Evolutionary conservation across 2,797 vertebrate species (phyloP).

Genomic region (Chelon auratus): DNA sequence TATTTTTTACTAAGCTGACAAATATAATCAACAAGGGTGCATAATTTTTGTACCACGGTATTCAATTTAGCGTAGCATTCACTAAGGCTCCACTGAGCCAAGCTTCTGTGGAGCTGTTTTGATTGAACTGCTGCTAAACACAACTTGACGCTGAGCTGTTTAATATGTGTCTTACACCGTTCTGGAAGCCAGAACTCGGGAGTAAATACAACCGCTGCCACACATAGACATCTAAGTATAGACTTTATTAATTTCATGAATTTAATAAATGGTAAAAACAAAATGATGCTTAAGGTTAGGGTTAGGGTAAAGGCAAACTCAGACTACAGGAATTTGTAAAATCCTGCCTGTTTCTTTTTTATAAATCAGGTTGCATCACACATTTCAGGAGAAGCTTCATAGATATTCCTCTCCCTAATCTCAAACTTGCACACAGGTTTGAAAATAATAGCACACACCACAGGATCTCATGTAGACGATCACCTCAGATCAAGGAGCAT

Average conservation of each 20-base stretch:
- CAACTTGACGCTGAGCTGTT: neutral
- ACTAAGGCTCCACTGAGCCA: neutral
- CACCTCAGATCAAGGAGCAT: too few relatives aligned
- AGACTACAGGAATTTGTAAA: too few relatives aligned
- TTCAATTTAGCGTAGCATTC: neutral
- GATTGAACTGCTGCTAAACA: conserved; percentile 2
- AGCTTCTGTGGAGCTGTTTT: neutral
- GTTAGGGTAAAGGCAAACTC: too few relatives aligned
- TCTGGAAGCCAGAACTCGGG: neutral
- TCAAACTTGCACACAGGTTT: too few relatives aligned
- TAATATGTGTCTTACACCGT: neutral
- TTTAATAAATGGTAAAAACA: neutral
- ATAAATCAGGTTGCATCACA: too few relatives aligned
- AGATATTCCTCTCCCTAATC: too few relatives aligned
- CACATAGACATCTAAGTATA: neutral
- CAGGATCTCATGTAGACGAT: too few relatives aligned
- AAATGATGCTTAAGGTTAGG: too few relatives aligned
- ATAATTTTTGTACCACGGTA: neutral
- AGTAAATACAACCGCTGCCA: neutral
- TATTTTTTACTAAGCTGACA: neutral
- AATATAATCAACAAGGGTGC: neutral
- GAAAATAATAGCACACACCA: too few relatives aligned
- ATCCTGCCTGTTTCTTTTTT: too few relatives aligned
- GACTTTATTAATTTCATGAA: neutral
- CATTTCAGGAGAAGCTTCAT: too few relatives aligned